phyloP scores from a whole-genome alignment of 2,797 vertebrate species.

The Pangasius mekongensis region DNA sequence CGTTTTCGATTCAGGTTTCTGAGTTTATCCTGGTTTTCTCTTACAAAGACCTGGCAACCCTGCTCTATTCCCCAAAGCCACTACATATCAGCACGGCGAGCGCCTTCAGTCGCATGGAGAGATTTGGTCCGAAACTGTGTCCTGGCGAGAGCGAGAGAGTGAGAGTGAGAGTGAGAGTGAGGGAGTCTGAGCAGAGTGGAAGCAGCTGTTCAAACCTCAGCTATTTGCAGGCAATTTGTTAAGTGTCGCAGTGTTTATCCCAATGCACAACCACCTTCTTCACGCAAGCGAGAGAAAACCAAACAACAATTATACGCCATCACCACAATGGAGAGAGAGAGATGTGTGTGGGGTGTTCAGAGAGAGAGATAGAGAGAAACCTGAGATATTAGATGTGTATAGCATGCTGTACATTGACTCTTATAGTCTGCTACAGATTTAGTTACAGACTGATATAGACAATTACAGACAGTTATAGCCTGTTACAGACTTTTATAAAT shows the following conservation, averaged over 20 bases:
- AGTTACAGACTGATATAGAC: not conserved
- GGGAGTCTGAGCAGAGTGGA: conserved; percentile 65
- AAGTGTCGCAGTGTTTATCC: conserved; percentile 78
- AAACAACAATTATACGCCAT: conserved; percentile 66
- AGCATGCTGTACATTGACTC: not conserved
- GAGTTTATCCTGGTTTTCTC: not conserved
- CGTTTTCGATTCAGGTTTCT: not conserved
- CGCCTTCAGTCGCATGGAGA: not conserved
- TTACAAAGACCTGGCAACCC: conserved; percentile 18
- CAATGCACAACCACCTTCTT: conserved; percentile 66
- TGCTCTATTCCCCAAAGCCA: not conserved
- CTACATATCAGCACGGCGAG: not conserved
- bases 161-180: conserved; percentile 2
- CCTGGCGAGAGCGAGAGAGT: not conserved
- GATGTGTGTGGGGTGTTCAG: not conserved
- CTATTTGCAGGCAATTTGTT: conserved; percentile 77
- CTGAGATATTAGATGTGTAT: not conserved
- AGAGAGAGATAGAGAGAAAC: too few relatives aligned
- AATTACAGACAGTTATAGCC: not conserved
- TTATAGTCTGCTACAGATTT: not conserved
- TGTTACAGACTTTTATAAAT: not conserved
- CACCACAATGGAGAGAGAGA: not conserved
- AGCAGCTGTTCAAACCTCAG: conserved; percentile 81
- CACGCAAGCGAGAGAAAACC: conserved; percentile 71
- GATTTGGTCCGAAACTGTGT: not conserved